These are phyloP conservation scores for Fundulus diaphanus DNA, from an alignment of 2,797 vertebrate genomes.

Conservation along the genomic window DNA sequence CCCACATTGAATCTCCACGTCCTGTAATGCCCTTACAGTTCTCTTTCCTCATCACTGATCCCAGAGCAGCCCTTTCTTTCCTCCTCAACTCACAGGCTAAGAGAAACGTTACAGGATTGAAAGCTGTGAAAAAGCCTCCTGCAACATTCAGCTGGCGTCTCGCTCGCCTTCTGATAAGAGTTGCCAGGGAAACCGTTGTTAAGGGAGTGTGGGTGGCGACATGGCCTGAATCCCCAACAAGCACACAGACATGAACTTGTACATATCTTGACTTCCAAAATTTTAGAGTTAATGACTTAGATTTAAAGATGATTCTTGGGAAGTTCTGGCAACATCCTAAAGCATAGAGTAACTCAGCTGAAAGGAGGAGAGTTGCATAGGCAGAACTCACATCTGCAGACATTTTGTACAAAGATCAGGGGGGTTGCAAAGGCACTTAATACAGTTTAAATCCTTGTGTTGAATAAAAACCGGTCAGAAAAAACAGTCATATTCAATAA, in stretches of 20 bases:
- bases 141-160: conserved; percentile 62
- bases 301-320: conserved; percentile 15
- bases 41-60: conserved; percentile 12
- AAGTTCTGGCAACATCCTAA: conserved; percentile 8
- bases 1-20: background rate
- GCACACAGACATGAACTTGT: conserved; percentile 5
- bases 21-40: conserved; percentile 9
- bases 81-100: conserved; percentile 20
- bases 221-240: conserved; percentile 50
- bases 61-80: conserved; percentile 18
- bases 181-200: conserved; percentile 81
- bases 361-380: background rate
- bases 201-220: conserved; percentile 70
- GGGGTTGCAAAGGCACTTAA: conserved; percentile 2
- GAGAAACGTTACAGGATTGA: conserved; percentile 46
- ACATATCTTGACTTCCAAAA: conserved; percentile 21
- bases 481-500: background rate
- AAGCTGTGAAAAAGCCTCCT: conserved; percentile 61
- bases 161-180: conserved; percentile 68
- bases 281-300: conserved; percentile 52
- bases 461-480: background rate
- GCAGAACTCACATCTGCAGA: conserved; percentile 15
- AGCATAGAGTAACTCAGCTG: background rate
- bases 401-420: background rate
- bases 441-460: background rate